Conservation (phyloP, 2,113 vertebrate genomes). For the Sturnus vulgaris region DNA sequence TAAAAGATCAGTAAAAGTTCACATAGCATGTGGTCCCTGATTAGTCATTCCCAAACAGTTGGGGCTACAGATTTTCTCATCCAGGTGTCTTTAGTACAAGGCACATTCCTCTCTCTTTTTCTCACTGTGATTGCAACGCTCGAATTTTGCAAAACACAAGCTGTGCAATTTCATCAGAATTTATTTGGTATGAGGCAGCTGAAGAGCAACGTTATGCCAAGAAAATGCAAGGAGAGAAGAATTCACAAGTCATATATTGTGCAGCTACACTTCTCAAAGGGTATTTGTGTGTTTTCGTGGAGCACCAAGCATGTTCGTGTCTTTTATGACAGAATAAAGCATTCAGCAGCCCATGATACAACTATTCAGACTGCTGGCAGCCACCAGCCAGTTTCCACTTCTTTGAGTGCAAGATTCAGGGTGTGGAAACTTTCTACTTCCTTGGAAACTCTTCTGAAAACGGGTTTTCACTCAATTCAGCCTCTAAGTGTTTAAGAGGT, state of each 20-base stretch:
- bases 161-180: not conserved
- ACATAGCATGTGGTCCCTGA: not conserved
- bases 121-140: not conserved
- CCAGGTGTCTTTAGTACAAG: not conserved
- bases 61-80: not conserved
- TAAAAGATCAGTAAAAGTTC: not conserved
- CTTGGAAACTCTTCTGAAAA: constrained; percentile 82
- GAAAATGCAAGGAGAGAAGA: not conserved
- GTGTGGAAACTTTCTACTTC: constrained; percentile 83
- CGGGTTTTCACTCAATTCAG: constrained; percentile 79
- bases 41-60: not conserved
- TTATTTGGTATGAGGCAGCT: not conserved
- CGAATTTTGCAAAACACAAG: not conserved
- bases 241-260: not conserved
- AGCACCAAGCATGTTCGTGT: constrained; percentile 58
- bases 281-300: constrained; percentile 54
- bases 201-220: not conserved
- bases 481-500: constrained; percentile 83
- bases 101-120: not conserved
- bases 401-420: constrained; percentile 73
- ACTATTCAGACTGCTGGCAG: constrained; percentile 74
- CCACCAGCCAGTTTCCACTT: constrained; percentile 68
- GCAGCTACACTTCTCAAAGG: constrained; percentile 36
- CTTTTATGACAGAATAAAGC: constrained; percentile 65
- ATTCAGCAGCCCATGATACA: constrained; percentile 63